Base-by-base conservation (phyloP, 2,888 invertebrate genomes). In the Thera britannica region DNA sequence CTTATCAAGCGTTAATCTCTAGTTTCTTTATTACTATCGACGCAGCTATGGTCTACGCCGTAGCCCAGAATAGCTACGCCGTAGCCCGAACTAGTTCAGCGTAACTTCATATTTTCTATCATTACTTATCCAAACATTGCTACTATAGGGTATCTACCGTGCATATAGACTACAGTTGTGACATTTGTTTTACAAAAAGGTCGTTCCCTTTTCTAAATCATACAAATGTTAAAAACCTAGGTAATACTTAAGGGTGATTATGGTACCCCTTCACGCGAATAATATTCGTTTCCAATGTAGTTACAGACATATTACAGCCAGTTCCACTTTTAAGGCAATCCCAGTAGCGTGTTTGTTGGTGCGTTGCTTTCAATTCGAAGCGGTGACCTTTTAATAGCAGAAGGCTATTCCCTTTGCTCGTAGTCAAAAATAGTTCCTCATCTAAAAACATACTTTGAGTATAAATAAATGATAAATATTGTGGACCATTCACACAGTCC, bases 271-370 rank as follows among this genome's bases (percentile, higher is more conserved):
- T 62, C 2, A 62, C 36, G 23, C 55, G 55, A 4, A 51, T 49
- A 8, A 67, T 49, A 12, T 36, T 41, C 44, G 62, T 58, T 38
- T 51, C 46, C n/a, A 55, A n/a, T 0, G 67, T 67, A 48, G 59
- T 38, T 5, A 67, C 59, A 6, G 67, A n/a, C 54, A 59, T 49
- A 34, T 8, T 59, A 49, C 67, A 67, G 23, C 78, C 78, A 72
- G 71, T 73, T 61, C 76, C 78, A 70, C 71, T 72, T 62, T 75
- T 75, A 72, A 73, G 79, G 68, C 77, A 79, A 38, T 69, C 70
- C 80, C 76, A 77, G 46, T 75, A 78, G 3, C 68, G 70, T 80
- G 79, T 55, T 48, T 62, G 35, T n/a, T 48, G n/a, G 4, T 62
- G 46, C 8, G 62, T 35, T 11, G 55, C 55, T 56, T 46, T 55